phyloP scores from a whole-genome alignment of 2,113 vertebrate genomes.

The Cyanoliseus patagonus region DNA sequence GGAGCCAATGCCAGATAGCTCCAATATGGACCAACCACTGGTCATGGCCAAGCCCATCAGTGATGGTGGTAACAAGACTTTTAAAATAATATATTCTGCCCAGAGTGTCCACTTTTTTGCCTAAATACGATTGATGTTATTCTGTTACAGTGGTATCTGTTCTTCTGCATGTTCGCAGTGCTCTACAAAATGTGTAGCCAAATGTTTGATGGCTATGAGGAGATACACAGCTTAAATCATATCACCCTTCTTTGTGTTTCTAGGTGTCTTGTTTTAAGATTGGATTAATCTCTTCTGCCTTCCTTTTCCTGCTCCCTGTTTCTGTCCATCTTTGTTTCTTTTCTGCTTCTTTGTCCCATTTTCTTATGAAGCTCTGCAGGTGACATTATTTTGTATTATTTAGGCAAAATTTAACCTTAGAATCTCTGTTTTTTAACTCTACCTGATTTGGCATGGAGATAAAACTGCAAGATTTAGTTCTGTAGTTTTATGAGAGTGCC shows the following conservation, averaged over 20 bases:
- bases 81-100: neutral
- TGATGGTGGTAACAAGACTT: neutral
- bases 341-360: neutral
- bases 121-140: neutral
- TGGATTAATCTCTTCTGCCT: neutral
- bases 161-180: neutral
- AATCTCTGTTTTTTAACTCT: constrained; percentile 71
- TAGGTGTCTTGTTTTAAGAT: neutral
- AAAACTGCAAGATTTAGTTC: constrained; percentile 80
- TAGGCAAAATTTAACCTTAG: constrained; percentile 70
- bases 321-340: neutral
- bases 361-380: neutral
- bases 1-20: neutral
- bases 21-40: neutral
- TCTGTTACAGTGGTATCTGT: neutral
- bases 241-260: neutral
- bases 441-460: constrained; percentile 70
- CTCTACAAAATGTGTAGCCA: neutral
- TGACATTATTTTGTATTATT: neutral
- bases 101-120: neutral
- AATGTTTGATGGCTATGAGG: neutral
- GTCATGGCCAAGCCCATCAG: neutral
- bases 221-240: neutral
- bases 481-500: constrained; percentile 56
- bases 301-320: neutral